Base-by-base conservation (phyloP, 1,140 invertebrate species). In the Popillia japonica region DNA sequence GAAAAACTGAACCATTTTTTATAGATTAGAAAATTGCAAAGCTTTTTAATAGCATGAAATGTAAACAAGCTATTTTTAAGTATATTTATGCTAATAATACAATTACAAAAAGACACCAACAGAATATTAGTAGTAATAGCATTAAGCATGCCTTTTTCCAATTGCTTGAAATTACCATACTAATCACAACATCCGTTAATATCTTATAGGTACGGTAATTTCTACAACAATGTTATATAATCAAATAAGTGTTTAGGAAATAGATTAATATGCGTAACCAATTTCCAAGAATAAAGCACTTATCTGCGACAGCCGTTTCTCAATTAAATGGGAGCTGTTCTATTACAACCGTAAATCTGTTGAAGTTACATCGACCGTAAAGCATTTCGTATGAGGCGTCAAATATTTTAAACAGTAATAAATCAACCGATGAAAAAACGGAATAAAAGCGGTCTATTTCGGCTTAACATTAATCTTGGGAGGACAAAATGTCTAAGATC, bases 381-480 rank as follows among this genome's bases (percentile, higher is more conserved):
- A 55, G 48, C 14, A 55, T 55, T 55, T 55, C 48, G 48, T 17
- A 55, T 55, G 48, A 55, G 48, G 48, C 48, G 48, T 55, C 14
- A 55, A 55, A 55, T 55, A 55, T 55, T 55, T 55, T 55, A 55
- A 55, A 55, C 48, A 17, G 14, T 17, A 17, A 55, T 55, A 55
- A 55, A 55, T 55, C 48, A 6, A 72, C 27, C 34, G 64, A 27
- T 40, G 22, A 72, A 72, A 34, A 22, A 27, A 27, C n/a, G 23
- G 22, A 72, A 10, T 72, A 72, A 40, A 72, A 72, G 8, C 34
- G 64, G 17, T 11, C 22, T 55, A 17, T 17, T 55, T 9, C 9
- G 23, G 22, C 22, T 10, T 34, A 72, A 72, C 34, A 72, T 55
- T 14, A 72, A 72, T 72, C 23, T 40, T 55, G 48, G 6, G 17